Percentiles rank a stretch among this genome's conserved stretches.
phyloP scores from a whole-genome alignment of 2,113 vertebrate species.

The Rhineura floridana region DNA sequence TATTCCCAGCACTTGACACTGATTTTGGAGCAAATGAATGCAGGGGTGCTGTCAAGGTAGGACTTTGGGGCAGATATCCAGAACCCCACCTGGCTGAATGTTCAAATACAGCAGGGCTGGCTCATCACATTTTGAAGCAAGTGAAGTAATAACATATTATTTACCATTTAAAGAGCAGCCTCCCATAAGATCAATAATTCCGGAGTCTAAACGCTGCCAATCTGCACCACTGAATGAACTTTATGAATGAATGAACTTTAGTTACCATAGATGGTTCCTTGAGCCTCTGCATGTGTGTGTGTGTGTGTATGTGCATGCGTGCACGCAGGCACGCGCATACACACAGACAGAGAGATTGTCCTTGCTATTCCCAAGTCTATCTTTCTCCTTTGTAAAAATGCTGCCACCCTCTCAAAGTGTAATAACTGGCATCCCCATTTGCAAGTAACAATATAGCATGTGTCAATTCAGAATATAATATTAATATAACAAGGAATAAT shows the following conservation, averaged over 20 bases:
- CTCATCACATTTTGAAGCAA: no score
- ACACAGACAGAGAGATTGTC: not conserved
- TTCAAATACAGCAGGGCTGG: no score
- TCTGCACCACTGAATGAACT: not conserved
- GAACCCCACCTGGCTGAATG: no score
- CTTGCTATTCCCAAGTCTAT: not conserved
- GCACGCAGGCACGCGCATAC: not conserved
- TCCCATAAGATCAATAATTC: no score
- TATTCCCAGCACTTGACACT: not conserved
- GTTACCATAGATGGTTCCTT: not conserved
- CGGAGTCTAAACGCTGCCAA: no score
- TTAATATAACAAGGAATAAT: conserved; percentile 42
- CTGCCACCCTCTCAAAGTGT: not conserved
- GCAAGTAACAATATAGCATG: conserved; percentile 12
- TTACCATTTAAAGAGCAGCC: no score
- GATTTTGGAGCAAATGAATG: not conserved
- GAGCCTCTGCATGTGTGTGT: not conserved
- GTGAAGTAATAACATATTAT: no score
- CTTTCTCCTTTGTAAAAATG: fast-evolving
- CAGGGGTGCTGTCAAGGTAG: no score
- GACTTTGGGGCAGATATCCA: no score
- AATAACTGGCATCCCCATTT: not conserved
- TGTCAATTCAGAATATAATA: conserved; percentile 27
- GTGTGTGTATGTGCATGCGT: no score
- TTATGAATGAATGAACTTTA: not conserved